Conservation (phyloP, 2,888 invertebrate species). For the Dugesia japonica region DNA sequence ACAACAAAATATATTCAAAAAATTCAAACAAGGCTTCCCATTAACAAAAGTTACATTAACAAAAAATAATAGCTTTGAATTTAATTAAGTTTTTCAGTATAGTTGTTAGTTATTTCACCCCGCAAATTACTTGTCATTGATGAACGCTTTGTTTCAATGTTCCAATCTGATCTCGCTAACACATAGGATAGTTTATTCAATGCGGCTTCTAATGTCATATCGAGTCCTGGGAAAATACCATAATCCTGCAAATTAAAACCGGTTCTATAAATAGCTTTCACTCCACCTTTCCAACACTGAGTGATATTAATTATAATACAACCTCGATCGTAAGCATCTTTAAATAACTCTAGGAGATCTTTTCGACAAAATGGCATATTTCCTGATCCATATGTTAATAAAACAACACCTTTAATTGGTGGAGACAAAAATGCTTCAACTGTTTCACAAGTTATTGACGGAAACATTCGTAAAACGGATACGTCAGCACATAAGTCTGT, state of each 20-base stretch:
- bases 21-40: too few relatives aligned
- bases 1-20: too few relatives aligned
- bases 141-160: neutral
- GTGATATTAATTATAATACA: constrained; percentile 78
- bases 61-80: too few relatives aligned
- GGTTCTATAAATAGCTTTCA: constrained; percentile 65
- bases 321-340: constrained; percentile 56
- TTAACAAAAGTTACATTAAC: too few relatives aligned
- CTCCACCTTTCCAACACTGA: constrained; percentile 69
- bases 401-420: constrained; percentile 55
- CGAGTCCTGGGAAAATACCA: constrained; percentile 61
- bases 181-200: neutral
- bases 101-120: neutral
- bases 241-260: constrained; percentile 57
- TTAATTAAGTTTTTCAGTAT: too few relatives aligned
- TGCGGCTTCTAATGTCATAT: neutral
- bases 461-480: constrained; percentile 69
- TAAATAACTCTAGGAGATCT: constrained; percentile 63
- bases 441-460: constrained; percentile 68
- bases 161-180: neutral
- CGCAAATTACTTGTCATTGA: neutral
- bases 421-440: constrained; percentile 44
- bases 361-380: constrained; percentile 69
- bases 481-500: constrained; percentile 63
- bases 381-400: constrained; percentile 80